Evolutionary conservation across 92 coral and sea anemone species (phyloP).

Genomic region (Anthopleura xanthogrammica): DNA sequence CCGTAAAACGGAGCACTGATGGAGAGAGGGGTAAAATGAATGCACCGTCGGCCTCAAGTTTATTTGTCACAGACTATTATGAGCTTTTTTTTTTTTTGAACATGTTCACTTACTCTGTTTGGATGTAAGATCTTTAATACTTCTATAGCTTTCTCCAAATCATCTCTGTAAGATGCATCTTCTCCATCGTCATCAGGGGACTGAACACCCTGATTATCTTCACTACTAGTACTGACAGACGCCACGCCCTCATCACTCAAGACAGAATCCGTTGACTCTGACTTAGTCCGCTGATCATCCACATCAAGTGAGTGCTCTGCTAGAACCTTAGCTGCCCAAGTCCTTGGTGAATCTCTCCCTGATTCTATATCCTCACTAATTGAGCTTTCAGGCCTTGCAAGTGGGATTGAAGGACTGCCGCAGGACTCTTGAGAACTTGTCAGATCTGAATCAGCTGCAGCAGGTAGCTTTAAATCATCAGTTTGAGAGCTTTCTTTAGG

Average conservation of each 20-base stretch:
- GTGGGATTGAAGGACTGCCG: constrained; percentile 13
- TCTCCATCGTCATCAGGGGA: constrained; percentile 39
- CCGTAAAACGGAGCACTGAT: no score
- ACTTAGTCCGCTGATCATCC: not conserved
- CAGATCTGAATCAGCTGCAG: not conserved
- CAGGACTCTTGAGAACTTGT: not conserved
- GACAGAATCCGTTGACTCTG: constrained; percentile 61
- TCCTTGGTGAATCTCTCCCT: constrained; percentile 26
- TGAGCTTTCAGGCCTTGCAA: constrained; percentile 9
- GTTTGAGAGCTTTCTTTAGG: not conserved
- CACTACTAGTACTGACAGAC: constrained; percentile 15
- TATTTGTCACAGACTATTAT: no score
- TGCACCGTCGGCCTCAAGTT: no score
- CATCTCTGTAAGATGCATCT: constrained; percentile 57
- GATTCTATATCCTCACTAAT: constrained; percentile 11
- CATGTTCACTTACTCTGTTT: constrained; percentile 50
- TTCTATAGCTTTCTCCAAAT: constrained; percentile 69
- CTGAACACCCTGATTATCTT: constrained; percentile 13
- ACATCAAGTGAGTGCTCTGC: constrained; percentile 36
- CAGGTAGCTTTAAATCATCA: not conserved
- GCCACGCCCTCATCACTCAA: constrained; percentile 64
- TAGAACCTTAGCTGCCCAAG: constrained; percentile 34
- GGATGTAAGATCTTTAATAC: constrained; percentile 72
- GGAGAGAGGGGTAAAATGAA: no score
- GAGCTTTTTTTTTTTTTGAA: no score